These are phyloP conservation scores for Dinomys branickii DNA, from an alignment of 2,113 vertebrate species.

Conservation along the genomic window DNA sequence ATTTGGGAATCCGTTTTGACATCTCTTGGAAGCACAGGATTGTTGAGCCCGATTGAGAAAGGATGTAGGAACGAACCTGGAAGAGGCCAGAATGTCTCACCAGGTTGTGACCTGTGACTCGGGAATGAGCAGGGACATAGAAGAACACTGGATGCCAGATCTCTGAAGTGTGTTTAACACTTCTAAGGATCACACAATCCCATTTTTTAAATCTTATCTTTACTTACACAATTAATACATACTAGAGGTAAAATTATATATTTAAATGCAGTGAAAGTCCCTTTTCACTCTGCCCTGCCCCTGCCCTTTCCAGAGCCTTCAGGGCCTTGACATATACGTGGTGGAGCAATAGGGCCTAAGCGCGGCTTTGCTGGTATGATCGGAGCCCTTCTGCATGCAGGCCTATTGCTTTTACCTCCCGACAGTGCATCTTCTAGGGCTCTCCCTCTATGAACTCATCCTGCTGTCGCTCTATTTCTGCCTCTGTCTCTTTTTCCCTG, in stretches of 20 bases:
- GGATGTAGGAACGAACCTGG: background rate
- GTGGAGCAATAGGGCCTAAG: background rate
- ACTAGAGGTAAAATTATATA: background rate
- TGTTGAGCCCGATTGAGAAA: background rate
- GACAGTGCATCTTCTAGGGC: background rate
- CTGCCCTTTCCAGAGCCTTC: background rate
- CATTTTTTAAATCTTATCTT: background rate
- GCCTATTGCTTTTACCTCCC: background rate
- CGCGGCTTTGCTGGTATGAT: background rate
- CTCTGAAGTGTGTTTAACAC: background rate
- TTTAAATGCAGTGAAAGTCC: background rate
- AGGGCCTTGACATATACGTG: fast-evolving
- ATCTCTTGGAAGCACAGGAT: background rate
- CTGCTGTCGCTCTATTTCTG: background rate
- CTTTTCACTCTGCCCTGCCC: background rate
- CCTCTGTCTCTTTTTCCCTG: background rate
- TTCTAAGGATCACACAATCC: background rate
- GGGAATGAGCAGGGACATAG: background rate
- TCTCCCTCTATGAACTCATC: no score
- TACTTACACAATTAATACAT: background rate
- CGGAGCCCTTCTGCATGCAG: background rate
- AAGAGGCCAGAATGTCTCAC: background rate
- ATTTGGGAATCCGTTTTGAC: slow-evolving; percentile 9
- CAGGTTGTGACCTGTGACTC: background rate
- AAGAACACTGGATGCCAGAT: background rate